Conservation (phyloP, 2,797 vertebrate species). For the Parauchenoglanis ngamensis region DNA sequence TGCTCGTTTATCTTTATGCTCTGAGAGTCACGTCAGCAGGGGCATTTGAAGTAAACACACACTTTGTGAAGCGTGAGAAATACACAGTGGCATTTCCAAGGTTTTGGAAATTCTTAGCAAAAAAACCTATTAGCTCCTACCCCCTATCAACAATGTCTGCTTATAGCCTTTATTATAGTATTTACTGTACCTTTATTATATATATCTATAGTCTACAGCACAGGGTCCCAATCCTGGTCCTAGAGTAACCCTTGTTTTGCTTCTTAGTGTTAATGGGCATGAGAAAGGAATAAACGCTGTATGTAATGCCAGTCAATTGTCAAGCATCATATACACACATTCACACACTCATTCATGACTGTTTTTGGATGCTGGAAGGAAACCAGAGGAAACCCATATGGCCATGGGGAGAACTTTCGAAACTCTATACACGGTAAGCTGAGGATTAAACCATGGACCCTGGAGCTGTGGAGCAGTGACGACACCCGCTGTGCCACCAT, state of each 20-base stretch:
- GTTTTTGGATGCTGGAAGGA: neutral
- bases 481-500: neutral
- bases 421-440: neutral
- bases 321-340: neutral
- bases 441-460: neutral
- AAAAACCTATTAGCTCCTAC: neutral
- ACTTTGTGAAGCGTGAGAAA: neutral
- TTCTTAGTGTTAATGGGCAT: neutral
- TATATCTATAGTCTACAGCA: neutral
- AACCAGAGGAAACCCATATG: neutral
- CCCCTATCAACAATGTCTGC: neutral
- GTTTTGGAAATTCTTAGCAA: neutral
- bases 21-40: neutral
- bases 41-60: neutral
- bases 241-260: neutral
- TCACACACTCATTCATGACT: neutral
- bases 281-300: neutral
- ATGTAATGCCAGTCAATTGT: neutral
- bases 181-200: neutral
- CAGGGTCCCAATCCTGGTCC: neutral
- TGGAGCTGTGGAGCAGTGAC: neutral
- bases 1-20: conserved; percentile 20
- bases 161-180: neutral
- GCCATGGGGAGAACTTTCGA: neutral
- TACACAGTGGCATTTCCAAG: neutral